Evolutionary conservation across 64 coral and sea anemone species (phyloP).

Genomic region (Montipora cactus): DNA sequence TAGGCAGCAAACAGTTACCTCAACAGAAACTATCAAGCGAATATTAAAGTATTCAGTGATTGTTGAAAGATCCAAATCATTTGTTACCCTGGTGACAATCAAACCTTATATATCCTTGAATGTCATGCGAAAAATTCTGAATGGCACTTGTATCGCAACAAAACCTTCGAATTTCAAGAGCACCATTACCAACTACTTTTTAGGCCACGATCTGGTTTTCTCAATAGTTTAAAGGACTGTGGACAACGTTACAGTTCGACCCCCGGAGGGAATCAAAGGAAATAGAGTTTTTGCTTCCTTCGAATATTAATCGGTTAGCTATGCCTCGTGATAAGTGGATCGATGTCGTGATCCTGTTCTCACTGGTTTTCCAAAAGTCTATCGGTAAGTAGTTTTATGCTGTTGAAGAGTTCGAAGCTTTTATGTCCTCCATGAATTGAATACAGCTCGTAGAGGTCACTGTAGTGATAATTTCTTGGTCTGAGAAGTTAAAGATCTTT

Average conservation of each 20-base stretch:
- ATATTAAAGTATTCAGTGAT: background rate
- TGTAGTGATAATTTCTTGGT: background rate
- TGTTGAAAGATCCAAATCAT: background rate
- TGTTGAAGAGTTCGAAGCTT: background rate
- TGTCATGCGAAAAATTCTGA: background rate
- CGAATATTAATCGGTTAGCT: background rate
- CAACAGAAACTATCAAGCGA: background rate
- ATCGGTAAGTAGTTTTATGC: background rate
- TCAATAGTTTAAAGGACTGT: background rate
- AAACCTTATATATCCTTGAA: background rate
- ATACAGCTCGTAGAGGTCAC: background rate
- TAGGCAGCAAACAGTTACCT: background rate
- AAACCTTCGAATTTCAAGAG: background rate
- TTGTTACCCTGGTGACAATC: background rate
- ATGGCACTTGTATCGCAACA: background rate
- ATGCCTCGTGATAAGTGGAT: background rate
- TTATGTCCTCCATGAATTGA: background rate
- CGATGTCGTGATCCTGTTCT: background rate
- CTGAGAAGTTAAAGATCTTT: too few species aligned
- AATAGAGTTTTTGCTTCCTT: background rate
- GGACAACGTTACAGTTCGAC: background rate
- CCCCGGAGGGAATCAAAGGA: background rate
- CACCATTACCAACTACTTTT: background rate
- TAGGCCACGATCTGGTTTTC: background rate
- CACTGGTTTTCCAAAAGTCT: background rate